Conservation (phyloP, 2,888 invertebrate genomes). For the Melieria picta region DNA sequence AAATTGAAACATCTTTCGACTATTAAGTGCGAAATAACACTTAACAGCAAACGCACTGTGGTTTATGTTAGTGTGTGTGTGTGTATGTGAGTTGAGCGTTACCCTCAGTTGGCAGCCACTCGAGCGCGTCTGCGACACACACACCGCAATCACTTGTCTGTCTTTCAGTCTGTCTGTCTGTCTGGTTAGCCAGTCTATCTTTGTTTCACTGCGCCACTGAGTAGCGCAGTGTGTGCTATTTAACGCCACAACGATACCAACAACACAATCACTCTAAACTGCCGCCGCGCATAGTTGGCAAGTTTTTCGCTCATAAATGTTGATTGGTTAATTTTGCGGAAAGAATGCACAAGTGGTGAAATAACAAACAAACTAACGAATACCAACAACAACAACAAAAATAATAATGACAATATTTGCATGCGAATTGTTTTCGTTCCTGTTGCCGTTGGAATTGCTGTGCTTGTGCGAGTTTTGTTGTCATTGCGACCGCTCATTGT, state of each 20-base stretch:
- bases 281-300: slow-evolving; percentile 27
- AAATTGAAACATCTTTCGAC: slow-evolving; percentile 52
- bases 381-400: neutral
- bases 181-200: neutral
- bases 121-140: neutral
- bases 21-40: slow-evolving; percentile 52
- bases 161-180: slow-evolving; percentile 19
- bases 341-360: slow-evolving; percentile 35
- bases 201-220: neutral
- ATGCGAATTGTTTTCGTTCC: no score
- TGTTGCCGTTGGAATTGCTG: no score
- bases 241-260: slow-evolving; percentile 4
- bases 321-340: slow-evolving; percentile 46
- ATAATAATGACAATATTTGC: no score
- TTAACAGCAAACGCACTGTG: slow-evolving; percentile 14
- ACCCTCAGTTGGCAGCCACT: neutral
- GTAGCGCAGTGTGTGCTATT: slow-evolving; percentile 5
- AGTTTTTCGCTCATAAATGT: slow-evolving; percentile 46
- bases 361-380: slow-evolving; percentile 1
- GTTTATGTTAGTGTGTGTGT: neutral
- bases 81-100: slow-evolving; percentile 5
- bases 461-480: no score
- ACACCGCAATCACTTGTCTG: neutral
- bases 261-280: slow-evolving; percentile 4
- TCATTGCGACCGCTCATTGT: no score